Base-by-base conservation (phyloP, 1,140 invertebrate species). In the Macrosteles quadrilineatus region DNA sequence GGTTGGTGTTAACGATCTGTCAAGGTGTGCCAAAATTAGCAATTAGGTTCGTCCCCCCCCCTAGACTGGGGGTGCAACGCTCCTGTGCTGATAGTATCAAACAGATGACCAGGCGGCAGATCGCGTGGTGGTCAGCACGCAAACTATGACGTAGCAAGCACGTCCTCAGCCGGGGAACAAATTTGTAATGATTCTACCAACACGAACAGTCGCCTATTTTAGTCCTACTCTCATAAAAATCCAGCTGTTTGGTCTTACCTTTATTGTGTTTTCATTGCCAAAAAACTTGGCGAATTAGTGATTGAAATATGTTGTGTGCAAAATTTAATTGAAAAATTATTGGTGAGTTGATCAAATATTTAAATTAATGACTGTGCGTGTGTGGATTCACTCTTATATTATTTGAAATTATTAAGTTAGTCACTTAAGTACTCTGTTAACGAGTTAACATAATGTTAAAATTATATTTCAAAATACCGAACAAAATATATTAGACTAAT, bases 41-140 rank as follows among this genome's bases (percentile, higher is more conserved):
- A n/a, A n/a, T n/a, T n/a, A n/a, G n/a, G n/a, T n/a, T n/a, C n/a
- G n/a, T n/a, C n/a, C n/a, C n/a, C n/a, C n/a, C n/a, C n/a, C n/a
- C n/a, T n/a, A n/a, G n/a, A n/a, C n/a, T n/a, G n/a, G n/a, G n/a
- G n/a, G 4, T 4, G 32, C 32, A 36, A 36, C 32, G 32, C 32
- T 36, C 4, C n/a, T n/a, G n/a, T n/a, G n/a, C n/a, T 14, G 32
- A 36, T 36, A 36, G 32, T 14, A 36, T 36, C 32, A 50, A 23
- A 50, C 47, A 23, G 47, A 50, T 50, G 47, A 50, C 47, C 47
- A 50, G 47, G 47, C 32, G 4, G 32, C n/a, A n/a, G 47, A 3
- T 50, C 47, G 47, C 47, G 47, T 50, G 47, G 3, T 6, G 47
- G 6, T 50, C 6, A n/a, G 6, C 47, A 50, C 47, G 47, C 47